Conservation (phyloP, 2,113 vertebrate species). For the Hypocryptadius cinnamomeus region DNA sequence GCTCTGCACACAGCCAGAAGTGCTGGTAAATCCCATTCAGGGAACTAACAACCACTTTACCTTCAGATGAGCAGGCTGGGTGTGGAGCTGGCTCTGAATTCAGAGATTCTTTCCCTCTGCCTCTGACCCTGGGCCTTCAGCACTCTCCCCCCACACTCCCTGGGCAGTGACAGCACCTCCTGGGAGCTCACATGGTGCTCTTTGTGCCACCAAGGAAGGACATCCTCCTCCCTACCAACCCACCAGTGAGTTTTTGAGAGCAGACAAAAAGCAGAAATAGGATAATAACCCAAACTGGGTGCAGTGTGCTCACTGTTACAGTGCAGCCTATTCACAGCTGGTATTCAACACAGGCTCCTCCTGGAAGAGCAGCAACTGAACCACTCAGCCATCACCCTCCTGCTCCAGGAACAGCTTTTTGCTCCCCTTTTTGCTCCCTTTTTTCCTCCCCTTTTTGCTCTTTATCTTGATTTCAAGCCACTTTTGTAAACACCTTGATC, state of each 20-base stretch:
- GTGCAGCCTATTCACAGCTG: background rate
- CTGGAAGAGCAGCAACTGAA: background rate
- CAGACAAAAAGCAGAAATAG: background rate
- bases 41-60: background rate
- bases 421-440: background rate
- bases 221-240: too few species aligned
- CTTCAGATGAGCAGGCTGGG: background rate
- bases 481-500: background rate
- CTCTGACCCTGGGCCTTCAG: background rate
- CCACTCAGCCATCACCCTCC: background rate
- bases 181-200: background rate
- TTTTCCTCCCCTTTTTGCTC: background rate
- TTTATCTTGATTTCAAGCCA: background rate
- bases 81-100: background rate
- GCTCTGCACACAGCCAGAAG: background rate
- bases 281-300: background rate
- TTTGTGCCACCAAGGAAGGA: background rate
- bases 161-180: background rate
- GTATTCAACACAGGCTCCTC: background rate
- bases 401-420: background rate
- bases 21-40: background rate
- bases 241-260: background rate
- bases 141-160: background rate
- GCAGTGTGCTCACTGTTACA: background rate
- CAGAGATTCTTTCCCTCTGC: background rate